These are phyloP conservation scores for Coelopa pilipes DNA, from an alignment of 2,888 invertebrate genomes.

Conservation along the genomic window DNA sequence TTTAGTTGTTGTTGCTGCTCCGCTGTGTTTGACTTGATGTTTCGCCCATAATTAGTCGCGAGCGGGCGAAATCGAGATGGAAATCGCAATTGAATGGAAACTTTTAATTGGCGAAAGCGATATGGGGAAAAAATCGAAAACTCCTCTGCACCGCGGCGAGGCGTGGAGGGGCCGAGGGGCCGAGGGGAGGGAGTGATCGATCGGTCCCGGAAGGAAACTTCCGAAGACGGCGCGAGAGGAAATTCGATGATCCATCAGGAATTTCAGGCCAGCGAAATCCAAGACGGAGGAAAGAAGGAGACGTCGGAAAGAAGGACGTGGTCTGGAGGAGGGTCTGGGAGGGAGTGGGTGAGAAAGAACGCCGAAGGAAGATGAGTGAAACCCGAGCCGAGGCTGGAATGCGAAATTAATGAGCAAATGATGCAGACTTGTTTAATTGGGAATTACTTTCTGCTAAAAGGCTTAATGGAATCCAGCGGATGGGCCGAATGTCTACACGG, in stretches of 20 bases:
- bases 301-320: no score
- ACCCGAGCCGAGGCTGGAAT: no score
- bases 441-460: no score
- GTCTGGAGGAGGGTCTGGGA: no score
- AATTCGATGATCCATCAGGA: neutral
- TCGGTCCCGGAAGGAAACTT: neutral
- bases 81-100: constrained; percentile 30
- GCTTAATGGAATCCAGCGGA: no score
- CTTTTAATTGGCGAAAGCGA: constrained; percentile 28
- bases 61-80: constrained; percentile 23
- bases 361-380: no score
- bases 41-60: constrained; percentile 40
- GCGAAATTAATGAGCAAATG: no score
- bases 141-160: neutral
- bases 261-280: no score
- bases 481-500: no score
- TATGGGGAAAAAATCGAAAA: neutral
- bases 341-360: no score
- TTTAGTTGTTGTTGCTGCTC: neutral
- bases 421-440: no score
- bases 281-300: no score
- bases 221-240: neutral
- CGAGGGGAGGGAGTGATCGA: neutral
- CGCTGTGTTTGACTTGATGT: constrained; percentile 15
- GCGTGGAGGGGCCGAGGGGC: neutral